A percentile compares a stretch with the other conserved stretches of the same genome.
phyloP scores from a whole-genome alignment of 2,113 vertebrate species.

The Vidua chalybeata region DNA sequence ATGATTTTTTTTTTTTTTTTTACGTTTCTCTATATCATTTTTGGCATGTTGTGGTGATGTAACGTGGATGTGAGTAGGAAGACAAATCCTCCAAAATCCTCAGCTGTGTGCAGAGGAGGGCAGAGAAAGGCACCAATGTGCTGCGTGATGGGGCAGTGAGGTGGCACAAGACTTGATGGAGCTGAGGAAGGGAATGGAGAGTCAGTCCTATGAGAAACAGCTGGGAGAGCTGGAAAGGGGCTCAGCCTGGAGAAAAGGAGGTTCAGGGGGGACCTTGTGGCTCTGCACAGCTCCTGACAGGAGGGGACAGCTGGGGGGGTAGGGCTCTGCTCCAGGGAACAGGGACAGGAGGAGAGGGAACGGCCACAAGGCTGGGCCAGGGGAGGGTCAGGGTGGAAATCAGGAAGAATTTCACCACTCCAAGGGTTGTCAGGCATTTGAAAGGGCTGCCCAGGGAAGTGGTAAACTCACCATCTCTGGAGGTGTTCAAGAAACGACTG shows the following conservation, averaged over 20 bases:
- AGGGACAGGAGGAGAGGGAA: neutral
- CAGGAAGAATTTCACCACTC: neutral
- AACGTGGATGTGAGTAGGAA: neutral
- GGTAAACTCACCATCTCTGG: neutral
- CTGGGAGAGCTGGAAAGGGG: neutral
- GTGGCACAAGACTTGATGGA: neutral
- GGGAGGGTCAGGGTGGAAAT: fast-evolving
- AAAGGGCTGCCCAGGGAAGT: neutral
- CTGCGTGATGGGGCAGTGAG: neutral
- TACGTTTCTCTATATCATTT: fast-evolving
- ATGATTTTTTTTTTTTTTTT: fast-evolving
- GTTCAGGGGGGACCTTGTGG: neutral
- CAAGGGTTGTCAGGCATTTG: neutral
- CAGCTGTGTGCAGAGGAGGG: neutral
- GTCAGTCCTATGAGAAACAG: neutral
- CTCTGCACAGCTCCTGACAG: neutral
- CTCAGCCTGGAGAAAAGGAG: neutral
- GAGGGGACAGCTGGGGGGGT: fast-evolving
- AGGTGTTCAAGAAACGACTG: neutral
- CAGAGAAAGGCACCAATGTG: neutral
- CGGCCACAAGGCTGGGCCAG: fast-evolving
- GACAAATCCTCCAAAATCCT: neutral
- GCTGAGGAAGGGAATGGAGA: neutral
- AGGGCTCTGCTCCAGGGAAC: neutral
- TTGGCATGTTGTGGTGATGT: neutral